Evolutionary conservation across 2,888 invertebrate species (phyloP).

Genomic region (Sceliomorpha sp.): DNA sequence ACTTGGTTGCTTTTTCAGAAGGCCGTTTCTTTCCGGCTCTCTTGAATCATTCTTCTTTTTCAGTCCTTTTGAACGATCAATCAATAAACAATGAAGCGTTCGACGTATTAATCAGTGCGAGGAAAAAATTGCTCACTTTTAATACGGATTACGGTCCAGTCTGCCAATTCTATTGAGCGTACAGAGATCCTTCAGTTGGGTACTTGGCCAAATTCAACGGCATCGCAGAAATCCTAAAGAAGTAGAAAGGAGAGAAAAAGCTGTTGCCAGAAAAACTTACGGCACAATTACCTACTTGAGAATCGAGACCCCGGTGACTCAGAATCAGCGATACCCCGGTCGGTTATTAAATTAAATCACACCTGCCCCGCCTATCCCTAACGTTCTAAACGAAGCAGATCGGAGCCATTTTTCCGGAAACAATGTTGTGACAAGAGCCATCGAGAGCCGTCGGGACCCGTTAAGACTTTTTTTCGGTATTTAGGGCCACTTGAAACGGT

Average conservation of each 20-base stretch:
- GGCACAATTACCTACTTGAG: conserved; percentile 59
- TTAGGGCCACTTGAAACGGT: conserved; percentile 67
- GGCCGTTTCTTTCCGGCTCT: no score
- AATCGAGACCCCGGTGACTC: conserved; percentile 49
- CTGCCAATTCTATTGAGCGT: conserved; percentile 15
- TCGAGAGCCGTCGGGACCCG: conserved; percentile 60
- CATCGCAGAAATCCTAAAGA: conserved; percentile 37
- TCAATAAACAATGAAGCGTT: no score
- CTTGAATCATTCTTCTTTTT: no score
- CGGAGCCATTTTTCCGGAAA: conserved; percentile 74
- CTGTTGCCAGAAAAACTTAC: conserved; percentile 41
- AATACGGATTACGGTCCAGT: conserved; percentile 35
- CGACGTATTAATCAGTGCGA: no score
- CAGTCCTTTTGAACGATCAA: no score
- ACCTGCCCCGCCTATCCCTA: conserved; percentile 54
- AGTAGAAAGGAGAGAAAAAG: conserved; percentile 51
- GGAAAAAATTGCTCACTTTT: conserved; percentile 5
- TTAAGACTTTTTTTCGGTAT: conserved; percentile 60
- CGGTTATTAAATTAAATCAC: conserved; percentile 65
- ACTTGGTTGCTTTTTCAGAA: no score
- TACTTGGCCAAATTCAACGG: conserved; percentile 23
- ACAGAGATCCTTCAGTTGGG: conserved; percentile 9
- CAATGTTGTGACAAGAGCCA: conserved; percentile 76
- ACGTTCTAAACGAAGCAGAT: conserved; percentile 17
- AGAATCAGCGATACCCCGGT: conserved; percentile 39